A percentile compares a stretch with the other conserved stretches of the same genome.
Evolutionary conservation across 2,888 invertebrate species (phyloP).

Genomic region (Lithophane ornitopus): DNA sequence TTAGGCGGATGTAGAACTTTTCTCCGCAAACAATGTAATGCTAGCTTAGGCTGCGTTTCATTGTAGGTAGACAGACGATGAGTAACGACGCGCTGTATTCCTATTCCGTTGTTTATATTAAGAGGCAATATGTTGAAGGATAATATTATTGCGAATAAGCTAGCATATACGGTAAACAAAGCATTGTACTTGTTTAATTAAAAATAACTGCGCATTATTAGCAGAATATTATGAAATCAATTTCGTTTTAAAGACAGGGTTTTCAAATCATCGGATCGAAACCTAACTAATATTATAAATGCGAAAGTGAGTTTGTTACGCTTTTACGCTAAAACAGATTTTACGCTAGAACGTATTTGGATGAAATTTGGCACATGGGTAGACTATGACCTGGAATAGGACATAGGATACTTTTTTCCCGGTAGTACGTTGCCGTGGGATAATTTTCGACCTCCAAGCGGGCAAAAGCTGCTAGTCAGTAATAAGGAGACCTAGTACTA

Average conservation of each 20-base stretch:
- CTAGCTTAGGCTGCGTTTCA: conserved; percentile 34
- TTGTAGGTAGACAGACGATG: conserved; percentile 20
- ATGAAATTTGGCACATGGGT: no score
- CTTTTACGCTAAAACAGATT: no score
- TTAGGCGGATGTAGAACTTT: conserved; percentile 59
- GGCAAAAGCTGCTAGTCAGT: no score
- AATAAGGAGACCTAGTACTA: background rate
- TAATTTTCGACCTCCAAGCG: no score
- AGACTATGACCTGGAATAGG: no score
- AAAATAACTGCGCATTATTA: conserved; percentile 5
- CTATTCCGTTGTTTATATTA: conserved; percentile 36
- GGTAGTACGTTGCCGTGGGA: no score
- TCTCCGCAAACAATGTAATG: conserved; percentile 52
- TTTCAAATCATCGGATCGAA: background rate
- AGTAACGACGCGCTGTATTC: conserved; percentile 22
- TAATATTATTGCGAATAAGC: conserved; percentile 14
- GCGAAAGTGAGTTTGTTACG: no score
- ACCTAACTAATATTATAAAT: background rate
- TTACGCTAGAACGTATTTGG: no score
- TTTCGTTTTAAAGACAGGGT: background rate
- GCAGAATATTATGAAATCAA: conserved; percentile 1
- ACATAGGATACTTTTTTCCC: no score
- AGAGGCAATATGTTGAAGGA: conserved; percentile 11
- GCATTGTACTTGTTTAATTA: background rate
- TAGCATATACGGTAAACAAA: conserved; percentile 12